Conservation (phyloP, 1,140 invertebrate species). For the Drosophila mojavensis region DNA sequence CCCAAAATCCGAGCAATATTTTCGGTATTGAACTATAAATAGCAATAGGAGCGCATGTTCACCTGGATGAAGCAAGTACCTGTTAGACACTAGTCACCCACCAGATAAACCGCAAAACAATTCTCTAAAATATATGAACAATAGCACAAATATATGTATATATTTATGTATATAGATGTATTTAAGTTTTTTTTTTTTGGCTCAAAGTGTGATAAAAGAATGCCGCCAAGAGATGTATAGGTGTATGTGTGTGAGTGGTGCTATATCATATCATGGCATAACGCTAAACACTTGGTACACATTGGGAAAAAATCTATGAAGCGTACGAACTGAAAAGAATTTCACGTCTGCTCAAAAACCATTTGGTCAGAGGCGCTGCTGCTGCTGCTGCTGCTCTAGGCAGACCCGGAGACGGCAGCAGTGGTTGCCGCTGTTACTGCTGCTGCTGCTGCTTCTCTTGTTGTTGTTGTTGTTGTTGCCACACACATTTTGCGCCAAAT, state of each 20-base stretch:
- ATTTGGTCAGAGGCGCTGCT: constrained; percentile 26
- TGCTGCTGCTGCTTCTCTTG: background rate
- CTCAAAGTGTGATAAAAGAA: constrained; percentile 49
- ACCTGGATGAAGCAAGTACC: constrained; percentile 7
- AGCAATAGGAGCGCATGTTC: background rate
- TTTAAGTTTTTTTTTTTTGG: constrained; percentile 2
- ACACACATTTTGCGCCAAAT: constrained; percentile 45
- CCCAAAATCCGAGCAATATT: background rate
- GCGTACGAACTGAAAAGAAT: constrained; percentile 26
- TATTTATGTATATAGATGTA: too few relatives aligned
- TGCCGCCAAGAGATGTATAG: constrained; percentile 31
- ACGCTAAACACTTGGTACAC: constrained; percentile 29
- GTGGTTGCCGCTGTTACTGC: background rate
- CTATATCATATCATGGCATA: constrained; percentile 30
- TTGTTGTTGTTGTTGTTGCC: constrained; percentile 25
- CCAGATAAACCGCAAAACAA: constrained; percentile 2
- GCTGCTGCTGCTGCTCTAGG: background rate
- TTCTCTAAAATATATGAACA: background rate
- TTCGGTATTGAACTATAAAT: constrained; percentile 1
- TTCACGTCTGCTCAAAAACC: constrained; percentile 32
- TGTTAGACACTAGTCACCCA: background rate
- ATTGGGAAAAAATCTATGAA: constrained; percentile 40
- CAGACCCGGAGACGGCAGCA: background rate
- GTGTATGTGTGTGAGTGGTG: background rate
- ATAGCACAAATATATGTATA: background rate